Evolutionary conservation across 2,888 invertebrate species (phyloP).

Genomic region (Thelaira solivaga): DNA sequence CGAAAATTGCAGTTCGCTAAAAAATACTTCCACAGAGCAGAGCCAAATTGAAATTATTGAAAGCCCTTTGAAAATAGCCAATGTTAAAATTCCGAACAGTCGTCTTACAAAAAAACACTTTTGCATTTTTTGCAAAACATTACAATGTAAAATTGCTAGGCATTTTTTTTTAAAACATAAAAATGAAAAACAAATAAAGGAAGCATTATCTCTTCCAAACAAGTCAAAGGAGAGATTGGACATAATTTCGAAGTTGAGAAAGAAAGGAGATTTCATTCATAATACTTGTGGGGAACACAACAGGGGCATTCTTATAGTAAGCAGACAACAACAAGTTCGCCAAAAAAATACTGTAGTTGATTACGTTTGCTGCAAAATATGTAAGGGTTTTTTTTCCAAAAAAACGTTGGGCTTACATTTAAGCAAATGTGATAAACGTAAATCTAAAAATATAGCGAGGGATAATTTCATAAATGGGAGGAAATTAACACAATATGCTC

Average conservation of each 20-base stretch:
- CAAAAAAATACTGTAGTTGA: background rate
- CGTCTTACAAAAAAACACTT: background rate
- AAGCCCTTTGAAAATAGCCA: background rate
- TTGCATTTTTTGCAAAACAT: background rate
- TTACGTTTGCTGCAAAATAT: no score
- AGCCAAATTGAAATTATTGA: background rate
- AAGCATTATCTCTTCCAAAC: no score
- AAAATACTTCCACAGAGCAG: background rate
- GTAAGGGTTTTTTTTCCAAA: no score
- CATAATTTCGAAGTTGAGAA: background rate
- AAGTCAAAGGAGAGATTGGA: no score
- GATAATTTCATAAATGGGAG: background rate
- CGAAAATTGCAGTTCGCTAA: background rate
- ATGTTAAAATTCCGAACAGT: no score
- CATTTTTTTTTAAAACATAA: background rate
- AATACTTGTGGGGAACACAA: no score
- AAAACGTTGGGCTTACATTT: no score
- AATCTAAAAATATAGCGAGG: background rate
- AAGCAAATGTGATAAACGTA: no score
- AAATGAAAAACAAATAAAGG: background rate
- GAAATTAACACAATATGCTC: background rate
- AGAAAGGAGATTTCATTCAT: background rate
- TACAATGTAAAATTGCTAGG: background rate
- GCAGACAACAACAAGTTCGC: background rate
- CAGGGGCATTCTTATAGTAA: background rate